phyloP scores from a whole-genome alignment of 2,113 vertebrate species.

The Egretta garzetta region DNA sequence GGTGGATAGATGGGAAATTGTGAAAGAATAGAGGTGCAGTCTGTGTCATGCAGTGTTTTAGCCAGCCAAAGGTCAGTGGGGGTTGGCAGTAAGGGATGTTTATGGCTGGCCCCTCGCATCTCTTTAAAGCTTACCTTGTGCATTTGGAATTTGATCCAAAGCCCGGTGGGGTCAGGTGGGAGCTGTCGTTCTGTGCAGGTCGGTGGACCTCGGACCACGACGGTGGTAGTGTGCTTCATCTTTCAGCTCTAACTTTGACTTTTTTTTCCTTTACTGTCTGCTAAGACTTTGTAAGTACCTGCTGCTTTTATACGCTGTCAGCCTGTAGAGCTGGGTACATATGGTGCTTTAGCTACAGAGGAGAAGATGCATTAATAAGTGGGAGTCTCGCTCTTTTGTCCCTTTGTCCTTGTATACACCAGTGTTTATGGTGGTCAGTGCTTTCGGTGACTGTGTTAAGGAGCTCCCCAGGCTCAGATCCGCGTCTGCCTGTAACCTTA shows the following conservation, averaged over 20 bases:
- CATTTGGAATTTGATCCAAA: background rate
- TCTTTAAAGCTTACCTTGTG: constrained; percentile 12
- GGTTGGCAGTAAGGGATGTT: background rate
- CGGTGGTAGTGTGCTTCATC: background rate
- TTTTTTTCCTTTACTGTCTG: background rate
- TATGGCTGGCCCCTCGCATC: background rate
- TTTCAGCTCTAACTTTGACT: background rate
- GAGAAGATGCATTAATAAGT: background rate
- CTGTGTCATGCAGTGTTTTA: background rate
- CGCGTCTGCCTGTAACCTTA: background rate
- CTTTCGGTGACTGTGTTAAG: background rate
- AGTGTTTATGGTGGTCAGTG: background rate
- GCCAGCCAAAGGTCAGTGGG: background rate
- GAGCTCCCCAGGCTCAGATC: background rate
- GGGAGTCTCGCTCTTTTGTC: background rate
- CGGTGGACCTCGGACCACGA: rapidly evolving
- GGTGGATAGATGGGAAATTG: background rate
- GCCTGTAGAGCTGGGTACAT: background rate
- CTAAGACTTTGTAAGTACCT: background rate
- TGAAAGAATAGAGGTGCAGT: background rate
- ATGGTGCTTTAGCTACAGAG: background rate
- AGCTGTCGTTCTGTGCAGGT: background rate
- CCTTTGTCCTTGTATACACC: constrained; percentile 23
- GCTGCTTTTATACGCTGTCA: background rate
- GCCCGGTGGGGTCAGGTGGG: background rate